A percentile compares a stretch with the other conserved stretches of the same genome.
Evolutionary conservation across 2,797 vertebrate genomes (phyloP).

Genomic region (Erpetoichthys calabaricus): DNA sequence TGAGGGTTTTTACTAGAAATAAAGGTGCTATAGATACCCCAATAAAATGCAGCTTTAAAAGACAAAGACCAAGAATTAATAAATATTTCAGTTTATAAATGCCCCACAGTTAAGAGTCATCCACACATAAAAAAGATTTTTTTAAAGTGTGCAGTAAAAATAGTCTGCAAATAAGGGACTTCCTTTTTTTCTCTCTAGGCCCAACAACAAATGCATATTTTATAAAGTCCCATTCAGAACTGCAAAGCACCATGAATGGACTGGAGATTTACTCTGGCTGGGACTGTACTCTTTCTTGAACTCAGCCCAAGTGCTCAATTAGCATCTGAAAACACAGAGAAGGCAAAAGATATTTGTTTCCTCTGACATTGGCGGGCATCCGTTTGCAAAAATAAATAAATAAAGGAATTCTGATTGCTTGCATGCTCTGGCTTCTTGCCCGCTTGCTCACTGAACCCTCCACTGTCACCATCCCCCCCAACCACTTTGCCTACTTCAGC

Average conservation of each 20-base stretch:
- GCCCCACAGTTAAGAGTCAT: no score
- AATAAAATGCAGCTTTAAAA: no score
- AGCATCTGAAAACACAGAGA: not conserved
- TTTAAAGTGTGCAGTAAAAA: conserved; percentile 7
- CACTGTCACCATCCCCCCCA: no score
- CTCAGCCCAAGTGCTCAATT: not conserved
- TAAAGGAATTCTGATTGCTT: no score
- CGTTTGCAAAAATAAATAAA: not conserved
- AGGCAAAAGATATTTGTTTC: not conserved
- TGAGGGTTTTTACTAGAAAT: no score
- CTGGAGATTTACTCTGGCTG: conserved; percentile 10
- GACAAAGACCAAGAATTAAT: no score
- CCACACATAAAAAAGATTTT: not conserved
- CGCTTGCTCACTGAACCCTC: no score
- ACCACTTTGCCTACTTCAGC: no score
- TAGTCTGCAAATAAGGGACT: conserved; percentile 15
- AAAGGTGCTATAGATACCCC: no score
- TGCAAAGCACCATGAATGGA: conserved; percentile 3
- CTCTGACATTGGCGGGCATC: not conserved
- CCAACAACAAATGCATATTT: conserved; percentile 19
- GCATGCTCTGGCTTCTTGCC: no score
- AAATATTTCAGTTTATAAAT: no score
- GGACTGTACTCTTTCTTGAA: conserved; percentile 2
- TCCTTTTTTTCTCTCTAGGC: conserved; percentile 21
- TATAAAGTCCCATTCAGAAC: conserved; percentile 18